Conservation (phyloP, 2,888 invertebrate genomes). For the Parapristionchus giblindavisi region DNA sequence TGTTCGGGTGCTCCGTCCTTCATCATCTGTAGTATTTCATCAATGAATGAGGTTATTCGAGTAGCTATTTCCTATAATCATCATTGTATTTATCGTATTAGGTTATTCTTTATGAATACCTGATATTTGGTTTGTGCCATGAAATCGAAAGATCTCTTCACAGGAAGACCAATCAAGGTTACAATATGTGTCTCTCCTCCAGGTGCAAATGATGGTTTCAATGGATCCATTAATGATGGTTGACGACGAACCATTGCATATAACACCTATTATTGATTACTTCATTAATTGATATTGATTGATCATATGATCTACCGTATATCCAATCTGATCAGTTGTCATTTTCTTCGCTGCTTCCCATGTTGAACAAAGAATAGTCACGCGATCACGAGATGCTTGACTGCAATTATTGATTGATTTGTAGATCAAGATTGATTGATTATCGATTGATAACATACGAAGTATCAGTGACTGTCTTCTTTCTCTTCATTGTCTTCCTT, state of each 20-base stretch:
- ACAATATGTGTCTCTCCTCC: conserved; percentile 35
- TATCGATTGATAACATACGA: conserved; percentile 40
- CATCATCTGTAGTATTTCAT: conserved; percentile 58
- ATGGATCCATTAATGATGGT: conserved; percentile 52
- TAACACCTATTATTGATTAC: conserved; percentile 46
- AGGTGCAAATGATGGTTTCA: conserved; percentile 31
- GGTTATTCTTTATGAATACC: background rate
- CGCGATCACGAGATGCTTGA: conserved; percentile 51
- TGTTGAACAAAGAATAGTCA: conserved; percentile 50
- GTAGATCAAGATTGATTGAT: conserved; percentile 29
- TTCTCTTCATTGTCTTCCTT: conserved; percentile 60
- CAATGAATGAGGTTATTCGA: conserved; percentile 58
- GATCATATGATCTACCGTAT: conserved; percentile 14
- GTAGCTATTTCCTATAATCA: conserved; percentile 54
- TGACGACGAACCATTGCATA: conserved; percentile 62
- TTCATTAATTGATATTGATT: background rate
- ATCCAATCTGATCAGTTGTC: conserved; percentile 61
- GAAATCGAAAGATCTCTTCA: conserved; percentile 49
- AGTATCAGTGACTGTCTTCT: conserved; percentile 61
- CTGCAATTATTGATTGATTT: conserved; percentile 39
- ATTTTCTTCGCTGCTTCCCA: conserved; percentile 57
- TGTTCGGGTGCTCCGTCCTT: conserved; percentile 51
- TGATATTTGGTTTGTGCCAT: conserved; percentile 48
- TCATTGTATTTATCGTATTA: background rate
- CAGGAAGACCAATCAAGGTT: conserved; percentile 33